These are phyloP conservation scores for Clarias macrocephalus DNA, from an alignment of 2,113 vertebrate genomes.

Conservation along the genomic window DNA sequence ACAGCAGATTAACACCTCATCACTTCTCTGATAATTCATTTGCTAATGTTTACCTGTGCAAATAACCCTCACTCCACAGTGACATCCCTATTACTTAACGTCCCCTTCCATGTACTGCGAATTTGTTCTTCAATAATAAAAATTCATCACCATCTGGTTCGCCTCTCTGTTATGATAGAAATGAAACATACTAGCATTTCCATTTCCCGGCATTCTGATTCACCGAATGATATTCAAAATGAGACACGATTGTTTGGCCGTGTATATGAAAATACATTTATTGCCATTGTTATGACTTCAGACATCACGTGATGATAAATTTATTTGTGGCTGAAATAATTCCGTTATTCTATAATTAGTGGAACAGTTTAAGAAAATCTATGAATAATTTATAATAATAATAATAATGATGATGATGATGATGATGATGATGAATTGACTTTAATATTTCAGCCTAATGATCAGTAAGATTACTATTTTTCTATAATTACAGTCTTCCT, in stretches of 20 bases:
- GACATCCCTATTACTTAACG: neutral
- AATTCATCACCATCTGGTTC: neutral
- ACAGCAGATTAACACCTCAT: neutral
- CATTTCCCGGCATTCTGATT: neutral
- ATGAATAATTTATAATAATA: neutral
- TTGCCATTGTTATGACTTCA: neutral
- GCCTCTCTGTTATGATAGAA: neutral
- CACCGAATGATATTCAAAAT: neutral
- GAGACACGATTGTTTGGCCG: neutral
- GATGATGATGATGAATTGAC: no score
- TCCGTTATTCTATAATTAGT: neutral
- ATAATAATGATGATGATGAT: neutral
- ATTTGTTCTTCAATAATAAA: slow-evolving; percentile 1
- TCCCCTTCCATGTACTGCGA: slow-evolving; percentile 1
- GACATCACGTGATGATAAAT: neutral
- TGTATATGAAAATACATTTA: neutral
- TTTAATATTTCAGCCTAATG: neutral
- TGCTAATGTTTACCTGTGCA: neutral
- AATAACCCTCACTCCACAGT: neutral
- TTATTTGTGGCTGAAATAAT: no score
- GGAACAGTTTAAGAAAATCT: no score
- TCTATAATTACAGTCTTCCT: neutral
- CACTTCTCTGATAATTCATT: neutral
- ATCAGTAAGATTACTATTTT: neutral
- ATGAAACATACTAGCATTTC: neutral